phyloP scores from a whole-genome alignment of 2,113 vertebrate species.

The Pedionomus torquatus region DNA sequence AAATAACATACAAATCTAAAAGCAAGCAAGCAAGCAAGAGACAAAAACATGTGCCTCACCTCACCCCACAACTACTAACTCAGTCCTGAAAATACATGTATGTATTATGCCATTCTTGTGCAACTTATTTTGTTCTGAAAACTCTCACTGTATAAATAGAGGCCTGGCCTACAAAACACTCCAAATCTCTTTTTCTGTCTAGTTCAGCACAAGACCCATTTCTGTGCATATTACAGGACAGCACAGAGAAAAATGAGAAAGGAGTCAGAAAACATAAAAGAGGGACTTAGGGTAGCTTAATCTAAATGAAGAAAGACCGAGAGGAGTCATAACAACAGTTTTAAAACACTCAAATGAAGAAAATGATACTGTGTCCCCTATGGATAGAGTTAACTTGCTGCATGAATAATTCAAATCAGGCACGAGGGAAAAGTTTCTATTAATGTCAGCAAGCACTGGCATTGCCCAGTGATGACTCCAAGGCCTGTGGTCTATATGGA shows the following conservation, averaged over 20 bases:
- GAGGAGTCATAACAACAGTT: background rate
- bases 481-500: fast-evolving
- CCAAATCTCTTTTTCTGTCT: background rate
- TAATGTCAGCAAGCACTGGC: background rate
- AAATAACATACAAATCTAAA: background rate
- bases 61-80: background rate
- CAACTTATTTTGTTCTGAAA: background rate
- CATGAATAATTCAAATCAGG: background rate
- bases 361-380: background rate
- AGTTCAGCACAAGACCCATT: background rate
- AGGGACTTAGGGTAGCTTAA: background rate
- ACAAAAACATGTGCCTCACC: fast-evolving
- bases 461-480: background rate
- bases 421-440: background rate
- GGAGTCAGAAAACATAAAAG: background rate
- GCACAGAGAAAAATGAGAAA: background rate
- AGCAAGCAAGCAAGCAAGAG: background rate
- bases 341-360: background rate
- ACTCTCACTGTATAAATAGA: background rate
- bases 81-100: background rate
- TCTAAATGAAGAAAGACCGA: background rate
- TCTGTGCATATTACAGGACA: background rate
- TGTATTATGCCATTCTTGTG: background rate
- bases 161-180: background rate
- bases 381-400: background rate